phyloP scores from a whole-genome alignment of 2,797 vertebrate species.

The Micrastur ruficollis region DNA sequence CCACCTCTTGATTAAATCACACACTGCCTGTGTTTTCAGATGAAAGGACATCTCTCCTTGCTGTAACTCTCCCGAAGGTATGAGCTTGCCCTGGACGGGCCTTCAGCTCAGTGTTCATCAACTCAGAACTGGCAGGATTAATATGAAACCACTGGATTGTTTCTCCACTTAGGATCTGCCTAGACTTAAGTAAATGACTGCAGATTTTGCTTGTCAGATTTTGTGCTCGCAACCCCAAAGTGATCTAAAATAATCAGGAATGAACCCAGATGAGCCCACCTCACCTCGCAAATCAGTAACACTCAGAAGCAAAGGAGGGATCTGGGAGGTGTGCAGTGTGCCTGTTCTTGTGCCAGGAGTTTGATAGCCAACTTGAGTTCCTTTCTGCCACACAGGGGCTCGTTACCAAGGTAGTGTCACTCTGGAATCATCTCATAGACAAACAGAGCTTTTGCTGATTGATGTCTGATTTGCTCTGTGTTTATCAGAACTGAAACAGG shows the following conservation, averaged over 20 bases:
- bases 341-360: not conserved
- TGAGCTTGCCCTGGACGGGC: not conserved
- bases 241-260: not conserved
- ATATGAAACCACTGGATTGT: not conserved
- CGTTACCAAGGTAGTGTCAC: not conserved
- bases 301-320: not conserved
- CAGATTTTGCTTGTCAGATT: not conserved
- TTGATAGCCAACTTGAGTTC: not conserved
- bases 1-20: not conserved
- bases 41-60: not conserved
- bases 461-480: not conserved
- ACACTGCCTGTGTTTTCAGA: not conserved
- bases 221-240: not conserved
- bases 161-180: not conserved
- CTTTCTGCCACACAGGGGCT: not conserved
- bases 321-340: not conserved
- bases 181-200: not conserved
- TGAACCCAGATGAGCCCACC: not conserved
- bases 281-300: not conserved
- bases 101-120: not conserved
- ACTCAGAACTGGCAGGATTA: not conserved
- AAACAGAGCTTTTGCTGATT: not conserved
- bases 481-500: not conserved
- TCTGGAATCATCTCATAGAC: not conserved
- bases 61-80: not conserved